Evolutionary conservation across 1,140 invertebrate genomes (phyloP), one percentile per base, ranked within the genome.

Genomic region (Anastrepha ludens): DNA sequence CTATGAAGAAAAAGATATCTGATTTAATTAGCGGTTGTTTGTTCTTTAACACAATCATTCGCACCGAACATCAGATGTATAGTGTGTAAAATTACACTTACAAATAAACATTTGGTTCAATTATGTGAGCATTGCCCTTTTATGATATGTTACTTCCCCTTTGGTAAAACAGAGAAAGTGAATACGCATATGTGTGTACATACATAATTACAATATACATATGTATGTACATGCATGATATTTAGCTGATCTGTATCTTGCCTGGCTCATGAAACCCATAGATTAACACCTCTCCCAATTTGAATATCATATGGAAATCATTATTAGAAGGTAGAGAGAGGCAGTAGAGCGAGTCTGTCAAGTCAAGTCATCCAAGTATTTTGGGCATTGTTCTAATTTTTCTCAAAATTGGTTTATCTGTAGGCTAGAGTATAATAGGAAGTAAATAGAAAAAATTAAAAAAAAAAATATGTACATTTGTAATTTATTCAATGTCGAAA

Each of bases 21-120:
- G 17, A 81, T 81, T 81, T 81, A 81, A 81, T 81, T 55, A 81
- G n/a, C 74, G 74, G 47, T 81, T 81, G 74, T 78, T 78, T 78
- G 17, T 78, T 78, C 15, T 50, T 78, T 78, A 78, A 78, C 74
- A 20, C 44, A 78, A 55, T 50, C 47, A 17, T 41, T 70, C 41
- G 41, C 67, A 70, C 67, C 4, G 67, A 70, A 44, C n/a, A 8
- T 70, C 44, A 3, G 13, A 17, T 70, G 20, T 17, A 44, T 39
- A 44, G 9, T 44, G 13, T 70, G 20, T 17, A 44, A 39, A 44
- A 41, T 44, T 70, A 47, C 67, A 5, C 11, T 7, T 70, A 15
- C 7, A 47, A 47, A 74, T 39, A 74, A 47, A 39, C 13, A 55
- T 11, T 55, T 55, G 6, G 50, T 11, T 55, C 11, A 55, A 55